phyloP scores from a whole-genome alignment of 2,113 vertebrate genomes.

The Henicopernis longicauda region DNA sequence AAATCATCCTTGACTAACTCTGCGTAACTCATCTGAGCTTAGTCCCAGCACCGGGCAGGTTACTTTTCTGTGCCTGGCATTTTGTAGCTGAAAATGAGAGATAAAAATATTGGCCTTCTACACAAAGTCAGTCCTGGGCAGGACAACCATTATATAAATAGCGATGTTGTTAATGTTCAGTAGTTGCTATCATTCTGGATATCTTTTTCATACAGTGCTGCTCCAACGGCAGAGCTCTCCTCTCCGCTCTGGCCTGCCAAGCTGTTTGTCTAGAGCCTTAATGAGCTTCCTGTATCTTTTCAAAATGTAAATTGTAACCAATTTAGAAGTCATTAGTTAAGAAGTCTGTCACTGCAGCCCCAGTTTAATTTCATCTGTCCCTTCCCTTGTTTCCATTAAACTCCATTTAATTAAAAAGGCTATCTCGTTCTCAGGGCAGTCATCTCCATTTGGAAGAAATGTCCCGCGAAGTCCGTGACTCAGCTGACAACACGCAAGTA shows the following conservation, averaged over 20 bases:
- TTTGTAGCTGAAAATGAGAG: not conserved
- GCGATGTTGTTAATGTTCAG: not conserved
- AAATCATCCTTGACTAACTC: not conserved
- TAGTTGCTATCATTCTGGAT: not conserved
- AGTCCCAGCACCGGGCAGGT: accelerated
- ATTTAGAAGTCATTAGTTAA: not conserved
- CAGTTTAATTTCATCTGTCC: not conserved
- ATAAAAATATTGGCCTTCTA: not conserved
- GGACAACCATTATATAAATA: no score
- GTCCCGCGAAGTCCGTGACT: not conserved
- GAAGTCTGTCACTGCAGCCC: not conserved
- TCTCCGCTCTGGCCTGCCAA: not conserved
- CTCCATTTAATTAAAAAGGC: not conserved
- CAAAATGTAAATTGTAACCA: conserved; percentile 2
- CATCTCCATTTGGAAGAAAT: not conserved
- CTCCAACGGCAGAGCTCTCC: not conserved
- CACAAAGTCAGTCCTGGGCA: not conserved
- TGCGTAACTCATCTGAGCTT: not conserved
- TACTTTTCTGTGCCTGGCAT: not conserved
- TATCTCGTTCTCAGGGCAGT: not conserved
- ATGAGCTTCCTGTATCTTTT: not conserved
- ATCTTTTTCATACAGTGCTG: not conserved
- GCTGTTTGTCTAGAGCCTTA: not conserved
- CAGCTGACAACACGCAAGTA: not conserved
- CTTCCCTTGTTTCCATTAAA: conserved; percentile 21